These are phyloP conservation scores for Theristicus caerulescens DNA, from an alignment of 2,113 vertebrate genomes.

Conservation along the genomic window DNA sequence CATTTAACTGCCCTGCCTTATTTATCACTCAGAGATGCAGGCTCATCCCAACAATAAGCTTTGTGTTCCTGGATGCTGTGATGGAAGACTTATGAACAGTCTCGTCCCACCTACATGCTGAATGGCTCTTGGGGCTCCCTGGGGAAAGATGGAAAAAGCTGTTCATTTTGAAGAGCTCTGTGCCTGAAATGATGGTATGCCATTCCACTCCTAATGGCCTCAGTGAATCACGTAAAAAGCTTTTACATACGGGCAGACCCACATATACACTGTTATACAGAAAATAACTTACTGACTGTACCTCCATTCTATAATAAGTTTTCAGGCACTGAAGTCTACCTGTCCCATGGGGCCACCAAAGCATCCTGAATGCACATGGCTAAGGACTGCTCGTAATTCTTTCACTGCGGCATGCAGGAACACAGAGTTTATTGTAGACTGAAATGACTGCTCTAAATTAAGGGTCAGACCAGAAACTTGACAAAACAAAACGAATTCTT, in stretches of 20 bases:
- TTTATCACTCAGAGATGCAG: background rate
- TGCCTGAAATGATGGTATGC: background rate
- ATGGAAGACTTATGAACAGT: slow-evolving; percentile 19
- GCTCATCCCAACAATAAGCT: slow-evolving; percentile 8
- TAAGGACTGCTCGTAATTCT: slow-evolving; percentile 57
- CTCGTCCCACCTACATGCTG: background rate
- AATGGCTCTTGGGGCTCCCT: background rate
- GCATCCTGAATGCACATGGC: slow-evolving; percentile 42
- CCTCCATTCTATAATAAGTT: background rate
- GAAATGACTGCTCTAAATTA: slow-evolving; percentile 45
- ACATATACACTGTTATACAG: background rate
- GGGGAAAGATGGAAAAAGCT: slow-evolving; percentile 15
- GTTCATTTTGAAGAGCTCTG: background rate
- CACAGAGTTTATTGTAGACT: slow-evolving; percentile 48
- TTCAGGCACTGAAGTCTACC: slow-evolving; percentile 36
- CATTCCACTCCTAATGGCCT: slow-evolving; percentile 23
- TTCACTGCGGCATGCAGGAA: background rate
- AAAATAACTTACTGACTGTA: slow-evolving; percentile 25
- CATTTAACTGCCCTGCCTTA: background rate
- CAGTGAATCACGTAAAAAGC: slow-evolving; percentile 35
- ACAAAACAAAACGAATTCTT: slow-evolving; percentile 48
- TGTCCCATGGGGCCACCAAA: slow-evolving; percentile 17
- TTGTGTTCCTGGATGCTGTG: slow-evolving; percentile 1
- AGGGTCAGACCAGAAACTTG: slow-evolving; percentile 32
- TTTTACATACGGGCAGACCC: background rate